Percentiles rank a stretch among this genome's conserved stretches.
phyloP scores from a whole-genome alignment of 2,888 invertebrate genomes.

The Papilio protenor region DNA sequence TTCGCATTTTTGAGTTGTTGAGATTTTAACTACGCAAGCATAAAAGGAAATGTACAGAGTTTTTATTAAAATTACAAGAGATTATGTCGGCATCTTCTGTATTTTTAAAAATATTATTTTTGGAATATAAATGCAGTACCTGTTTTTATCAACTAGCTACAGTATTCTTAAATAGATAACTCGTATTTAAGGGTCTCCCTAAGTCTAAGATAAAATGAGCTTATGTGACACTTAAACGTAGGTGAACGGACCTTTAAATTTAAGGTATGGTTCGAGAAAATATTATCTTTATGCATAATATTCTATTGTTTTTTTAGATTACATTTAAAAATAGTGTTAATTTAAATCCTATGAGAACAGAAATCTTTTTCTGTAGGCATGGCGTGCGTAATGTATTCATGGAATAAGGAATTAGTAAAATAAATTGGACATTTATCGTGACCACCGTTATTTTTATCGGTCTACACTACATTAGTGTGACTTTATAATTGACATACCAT shows the following conservation, averaged over 20 bases:
- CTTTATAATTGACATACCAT: conserved; percentile 24
- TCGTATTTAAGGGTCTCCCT: too few species aligned
- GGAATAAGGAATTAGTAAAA: conserved; percentile 41
- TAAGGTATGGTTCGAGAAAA: too few species aligned
- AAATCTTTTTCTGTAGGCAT: conserved; percentile 18
- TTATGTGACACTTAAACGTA: too few species aligned
- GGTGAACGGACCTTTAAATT: too few species aligned
- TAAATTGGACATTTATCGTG: conserved; percentile 45
- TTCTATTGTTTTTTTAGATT: too few species aligned
- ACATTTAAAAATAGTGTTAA: not conserved
- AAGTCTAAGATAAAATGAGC: too few species aligned
- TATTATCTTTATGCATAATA: too few species aligned
- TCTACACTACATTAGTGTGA: conserved; percentile 40
- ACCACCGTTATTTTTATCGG: conserved; percentile 46
- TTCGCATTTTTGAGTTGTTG: conserved; percentile 28
- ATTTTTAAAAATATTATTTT: not conserved
- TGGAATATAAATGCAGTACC: too few species aligned
- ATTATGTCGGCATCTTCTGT: conserved; percentile 32
- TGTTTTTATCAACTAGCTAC: too few species aligned
- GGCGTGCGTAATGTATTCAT: conserved; percentile 36
- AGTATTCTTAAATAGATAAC: too few species aligned
- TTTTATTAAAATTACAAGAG: conserved; percentile 42
- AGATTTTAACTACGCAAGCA: conserved; percentile 28
- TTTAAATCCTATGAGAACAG: conserved; percentile 25
- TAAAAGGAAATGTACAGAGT: conserved; percentile 30